Percentiles rank a stretch among this genome's conserved stretches.
Conservation (phyloP, 92 coral and sea anemone genomes). For the Zoanthus sansibaricus region DNA sequence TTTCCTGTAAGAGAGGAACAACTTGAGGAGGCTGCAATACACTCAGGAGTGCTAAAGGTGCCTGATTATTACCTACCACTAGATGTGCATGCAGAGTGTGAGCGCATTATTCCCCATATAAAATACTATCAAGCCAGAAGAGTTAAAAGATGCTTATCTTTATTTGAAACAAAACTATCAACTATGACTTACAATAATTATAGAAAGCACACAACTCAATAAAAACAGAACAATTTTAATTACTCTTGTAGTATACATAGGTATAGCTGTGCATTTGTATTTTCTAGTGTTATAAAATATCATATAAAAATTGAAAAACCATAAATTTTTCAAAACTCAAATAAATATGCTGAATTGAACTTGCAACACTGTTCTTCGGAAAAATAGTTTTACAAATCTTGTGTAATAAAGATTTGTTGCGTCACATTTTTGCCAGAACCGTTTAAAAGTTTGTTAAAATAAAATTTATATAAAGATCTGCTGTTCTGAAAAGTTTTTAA, state of each 20-base stretch:
- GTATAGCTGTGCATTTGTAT: background rate
- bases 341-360: no score
- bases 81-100: constrained; percentile 30
- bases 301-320: no score
- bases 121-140: constrained; percentile 35
- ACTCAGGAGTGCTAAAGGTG: constrained; percentile 39
- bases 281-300: no score
- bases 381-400: no score
- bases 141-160: constrained; percentile 37
- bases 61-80: constrained; percentile 24
- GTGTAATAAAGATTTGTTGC: no score
- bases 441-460: no score
- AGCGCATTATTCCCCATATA: constrained; percentile 29
- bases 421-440: no score
- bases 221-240: background rate
- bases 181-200: background rate
- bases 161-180: constrained; percentile 27
- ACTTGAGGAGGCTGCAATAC: constrained; percentile 37
- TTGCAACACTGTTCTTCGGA: no score
- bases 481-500: no score
- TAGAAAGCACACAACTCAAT: background rate
- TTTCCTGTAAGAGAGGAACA: constrained; percentile 19
- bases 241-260: background rate
- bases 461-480: no score
- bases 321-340: no score